A percentile compares a stretch with the other conserved stretches of the same genome.
phyloP scores from a whole-genome alignment of 1,140 invertebrate species.

The Drosophila nigrodunni region DNA sequence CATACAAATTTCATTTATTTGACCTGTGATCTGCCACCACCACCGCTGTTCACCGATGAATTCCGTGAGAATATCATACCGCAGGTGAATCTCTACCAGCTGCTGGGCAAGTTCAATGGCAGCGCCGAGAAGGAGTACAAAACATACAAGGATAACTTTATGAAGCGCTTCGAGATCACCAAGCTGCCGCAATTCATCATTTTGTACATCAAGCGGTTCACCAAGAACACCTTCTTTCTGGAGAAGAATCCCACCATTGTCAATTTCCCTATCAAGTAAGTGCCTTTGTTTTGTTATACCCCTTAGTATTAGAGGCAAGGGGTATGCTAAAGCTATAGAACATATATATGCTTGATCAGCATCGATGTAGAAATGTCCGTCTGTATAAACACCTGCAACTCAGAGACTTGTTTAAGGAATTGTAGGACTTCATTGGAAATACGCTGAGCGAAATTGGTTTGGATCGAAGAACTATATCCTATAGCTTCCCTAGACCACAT shows the following conservation, averaged over 20 bases:
- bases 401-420: too few species aligned
- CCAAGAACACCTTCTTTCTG: conserved; percentile 99
- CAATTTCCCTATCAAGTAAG: conserved; percentile 99
- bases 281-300: conserved; percentile 55
- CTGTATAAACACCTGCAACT: too few species aligned
- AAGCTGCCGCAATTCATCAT: conserved; percentile 98
- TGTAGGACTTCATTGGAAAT: too few species aligned
- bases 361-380: too few species aligned
- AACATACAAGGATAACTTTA: conserved; percentile 99
- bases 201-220: conserved; percentile 98
- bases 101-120: conserved; percentile 98
- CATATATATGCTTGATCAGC: too few species aligned
- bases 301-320: too few species aligned
- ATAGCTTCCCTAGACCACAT: too few species aligned
- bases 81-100: conserved; percentile 97
- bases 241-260: conserved; percentile 99
- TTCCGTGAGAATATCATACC: conserved; percentile 99
- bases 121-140: conserved; percentile 98
- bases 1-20: conserved; percentile 97
- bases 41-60: conserved; percentile 98
- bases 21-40: conserved; percentile 98
- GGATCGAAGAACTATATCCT: too few species aligned
- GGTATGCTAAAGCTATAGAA: too few species aligned
- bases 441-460: too few species aligned
- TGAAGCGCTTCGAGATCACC: conserved; percentile 98